Evolutionary conservation across 1,140 invertebrate species (phyloP).

Genomic region (Drosophila pseudoananassae): DNA sequence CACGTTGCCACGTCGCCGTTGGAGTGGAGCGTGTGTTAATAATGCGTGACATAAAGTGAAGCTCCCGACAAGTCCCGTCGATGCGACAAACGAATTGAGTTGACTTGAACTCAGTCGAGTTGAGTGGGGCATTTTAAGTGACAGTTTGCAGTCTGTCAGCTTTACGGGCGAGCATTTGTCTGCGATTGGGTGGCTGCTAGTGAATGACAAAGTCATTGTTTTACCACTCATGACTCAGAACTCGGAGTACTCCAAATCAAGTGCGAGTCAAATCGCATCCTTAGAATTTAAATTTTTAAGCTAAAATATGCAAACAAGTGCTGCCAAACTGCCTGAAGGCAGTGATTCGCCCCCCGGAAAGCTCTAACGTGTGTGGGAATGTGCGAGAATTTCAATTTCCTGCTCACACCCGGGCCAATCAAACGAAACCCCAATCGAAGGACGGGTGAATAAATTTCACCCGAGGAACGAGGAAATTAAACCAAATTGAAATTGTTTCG

Average conservation of each 20-base stretch:
- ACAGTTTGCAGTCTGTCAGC: conserved; percentile 55
- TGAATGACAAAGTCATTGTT: conserved; percentile 46
- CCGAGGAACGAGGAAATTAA: conserved; percentile 66
- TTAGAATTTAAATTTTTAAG: conserved; percentile 68
- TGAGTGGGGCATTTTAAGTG: conserved; percentile 66
- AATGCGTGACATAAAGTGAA: conserved; percentile 78
- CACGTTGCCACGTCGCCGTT: conserved; percentile 49
- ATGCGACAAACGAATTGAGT: conserved; percentile 73
- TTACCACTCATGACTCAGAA: conserved; percentile 10
- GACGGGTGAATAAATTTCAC: conserved; percentile 49
- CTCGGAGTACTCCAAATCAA: neutral
- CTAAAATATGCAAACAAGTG: conserved; percentile 79
- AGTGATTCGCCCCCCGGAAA: conserved; percentile 4
- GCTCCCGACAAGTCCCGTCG: conserved; percentile 52
- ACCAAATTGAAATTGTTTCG: conserved; percentile 80
- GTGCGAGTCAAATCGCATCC: conserved; percentile 14
- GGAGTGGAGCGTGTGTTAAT: conserved; percentile 72
- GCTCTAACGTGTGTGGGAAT: conserved; percentile 47
- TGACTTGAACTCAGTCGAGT: conserved; percentile 59
- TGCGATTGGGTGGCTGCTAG: conserved; percentile 6
- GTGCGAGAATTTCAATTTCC: conserved; percentile 78
- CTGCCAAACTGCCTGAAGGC: conserved; percentile 38
- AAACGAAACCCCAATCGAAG: conserved; percentile 78
- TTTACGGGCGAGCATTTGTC: conserved; percentile 22
- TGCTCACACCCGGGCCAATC: conserved; percentile 64